phyloP scores from a whole-genome alignment of 2,113 vertebrate genomes.

The Leiothrix lutea region DNA sequence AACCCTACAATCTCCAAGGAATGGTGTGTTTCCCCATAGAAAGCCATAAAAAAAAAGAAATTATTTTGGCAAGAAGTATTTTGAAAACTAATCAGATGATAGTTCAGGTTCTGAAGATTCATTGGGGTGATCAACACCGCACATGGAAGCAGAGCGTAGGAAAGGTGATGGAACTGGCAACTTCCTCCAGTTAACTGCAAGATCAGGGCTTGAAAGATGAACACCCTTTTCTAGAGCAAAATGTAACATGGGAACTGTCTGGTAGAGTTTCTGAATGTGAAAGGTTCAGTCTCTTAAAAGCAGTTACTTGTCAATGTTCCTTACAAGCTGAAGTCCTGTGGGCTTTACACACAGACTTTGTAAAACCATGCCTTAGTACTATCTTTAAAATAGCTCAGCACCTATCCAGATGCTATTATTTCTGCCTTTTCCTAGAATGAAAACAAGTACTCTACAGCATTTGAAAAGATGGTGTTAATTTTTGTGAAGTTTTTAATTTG shows the following conservation, averaged over 20 bases:
- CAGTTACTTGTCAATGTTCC: neutral
- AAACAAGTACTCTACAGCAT: neutral
- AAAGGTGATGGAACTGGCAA: neutral
- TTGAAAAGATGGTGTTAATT: neutral
- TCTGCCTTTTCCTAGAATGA: neutral
- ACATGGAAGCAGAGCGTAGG: rapidly evolving
- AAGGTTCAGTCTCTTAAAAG: neutral
- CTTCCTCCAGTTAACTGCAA: neutral
- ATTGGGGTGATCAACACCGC: neutral
- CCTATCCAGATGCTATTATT: neutral
- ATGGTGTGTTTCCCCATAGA: neutral
- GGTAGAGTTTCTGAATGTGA: neutral
- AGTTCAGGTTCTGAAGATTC: neutral
- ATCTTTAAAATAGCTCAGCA: neutral
- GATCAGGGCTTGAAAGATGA: neutral
- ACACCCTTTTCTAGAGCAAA: neutral
- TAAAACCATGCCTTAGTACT: neutral
- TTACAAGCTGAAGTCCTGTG: neutral
- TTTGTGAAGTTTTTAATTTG: neutral
- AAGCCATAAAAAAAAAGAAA: neutral
- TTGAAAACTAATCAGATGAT: neutral
- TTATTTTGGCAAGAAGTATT: neutral
- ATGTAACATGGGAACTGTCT: neutral
- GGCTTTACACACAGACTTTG: neutral
- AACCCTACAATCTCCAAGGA: neutral